Percentiles rank a stretch among this genome's conserved stretches.
phyloP scores from a whole-genome alignment of 2,888 invertebrate species.

The Meloe dianella region DNA sequence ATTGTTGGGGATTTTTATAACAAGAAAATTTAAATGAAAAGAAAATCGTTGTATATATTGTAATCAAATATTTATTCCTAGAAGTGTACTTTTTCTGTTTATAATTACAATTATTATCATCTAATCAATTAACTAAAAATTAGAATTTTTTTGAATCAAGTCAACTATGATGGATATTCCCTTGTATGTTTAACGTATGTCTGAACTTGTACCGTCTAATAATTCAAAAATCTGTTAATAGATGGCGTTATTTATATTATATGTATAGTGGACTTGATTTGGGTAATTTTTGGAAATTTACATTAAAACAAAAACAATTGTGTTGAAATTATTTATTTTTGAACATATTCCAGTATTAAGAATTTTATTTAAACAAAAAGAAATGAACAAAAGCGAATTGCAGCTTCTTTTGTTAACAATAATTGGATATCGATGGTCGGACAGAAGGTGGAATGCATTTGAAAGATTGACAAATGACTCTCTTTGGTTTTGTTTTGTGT shows the following conservation, averaged over 20 bases:
- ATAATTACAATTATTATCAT: background rate
- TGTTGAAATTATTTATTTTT: slow-evolving; percentile 1
- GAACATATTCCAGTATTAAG: background rate
- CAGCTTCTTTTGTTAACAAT: background rate
- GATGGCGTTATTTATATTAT: background rate
- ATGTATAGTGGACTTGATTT: background rate
- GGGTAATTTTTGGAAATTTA: background rate
- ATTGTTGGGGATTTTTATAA: slow-evolving; percentile 28
- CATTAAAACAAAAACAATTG: background rate
- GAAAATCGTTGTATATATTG: background rate
- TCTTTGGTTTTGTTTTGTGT: too few species aligned
- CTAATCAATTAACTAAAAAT: too few species aligned
- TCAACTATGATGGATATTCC: too few species aligned
- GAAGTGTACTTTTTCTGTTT: slow-evolving; percentile 2
- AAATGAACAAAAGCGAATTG: background rate
- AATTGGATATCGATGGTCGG: too few species aligned
- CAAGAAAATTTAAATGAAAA: background rate
- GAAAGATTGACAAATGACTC: background rate
- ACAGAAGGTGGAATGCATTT: too few species aligned
- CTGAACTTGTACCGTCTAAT: background rate
- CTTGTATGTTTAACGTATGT: background rate
- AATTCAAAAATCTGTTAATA: background rate
- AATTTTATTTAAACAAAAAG: background rate
- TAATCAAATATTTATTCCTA: slow-evolving; percentile 3
- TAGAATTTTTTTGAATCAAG: too few species aligned